Evolutionary conservation across 2,888 invertebrate genomes (phyloP), one percentile per base, ranked within the genome.

Genomic region (Gymnoscelis rufifasciata): DNA sequence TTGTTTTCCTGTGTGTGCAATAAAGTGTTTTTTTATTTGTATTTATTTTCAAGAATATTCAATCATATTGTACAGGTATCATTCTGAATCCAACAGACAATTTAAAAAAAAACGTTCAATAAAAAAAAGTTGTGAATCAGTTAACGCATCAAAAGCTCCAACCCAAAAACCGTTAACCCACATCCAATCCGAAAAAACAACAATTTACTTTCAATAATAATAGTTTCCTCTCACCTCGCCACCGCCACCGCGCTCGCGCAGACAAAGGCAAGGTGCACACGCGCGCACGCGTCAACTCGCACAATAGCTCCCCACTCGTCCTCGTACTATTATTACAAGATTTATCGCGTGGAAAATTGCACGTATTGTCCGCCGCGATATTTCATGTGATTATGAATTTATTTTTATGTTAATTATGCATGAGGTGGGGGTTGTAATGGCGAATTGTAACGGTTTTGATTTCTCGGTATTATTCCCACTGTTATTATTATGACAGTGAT

Each of bases 301-400:
- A n/a, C n/a, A n/a, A n/a, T n/a, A n/a, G n/a, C n/a, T 48, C 52
- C 59, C 66, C 57, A 64, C 74, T n/a, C 64, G 69, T 56, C 63
- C 73, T 78, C 83, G 78, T 84, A 86, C 84, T 86, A 84, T 87
- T 86, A 84, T 87, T 83, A 76, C 56, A 68, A 75, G 83, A 86
- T 86, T 86, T 86, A 88, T 86, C 82, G 84, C 83, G 76, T 69
- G 82, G 86, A 88, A 88, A 88, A 88, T 88, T 87, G 79, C 76
- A 84, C 71, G 76, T 75, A 84, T 87, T 87, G 86, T 72, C 57
- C 65, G 65, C 64, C 69, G 71, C 64, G 62, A 82, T 84, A 83
- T 81, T 78, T 82, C 79, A 81, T 77, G 68, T 77, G 76, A 80
- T 83, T 83, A 82, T 83, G 83, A 82, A 81, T 81, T 71, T 81